These are phyloP conservation scores for Drosophila subquinaria DNA, from an alignment of 2,888 invertebrate species.

Conservation along the genomic window DNA sequence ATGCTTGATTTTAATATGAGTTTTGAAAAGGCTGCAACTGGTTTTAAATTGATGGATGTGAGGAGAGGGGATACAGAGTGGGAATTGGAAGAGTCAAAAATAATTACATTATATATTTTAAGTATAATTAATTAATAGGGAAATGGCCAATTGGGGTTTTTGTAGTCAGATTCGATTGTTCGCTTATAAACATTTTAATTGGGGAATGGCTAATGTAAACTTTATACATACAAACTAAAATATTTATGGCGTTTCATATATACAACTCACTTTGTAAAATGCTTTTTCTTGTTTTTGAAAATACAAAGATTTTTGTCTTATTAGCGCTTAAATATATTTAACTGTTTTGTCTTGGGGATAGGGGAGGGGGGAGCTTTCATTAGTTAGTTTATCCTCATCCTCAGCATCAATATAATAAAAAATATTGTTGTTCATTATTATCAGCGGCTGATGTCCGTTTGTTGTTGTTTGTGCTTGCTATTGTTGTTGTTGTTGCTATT, in stretches of 20 bases:
- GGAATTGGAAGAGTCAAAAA: not conserved
- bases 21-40: slow-evolving; percentile 48
- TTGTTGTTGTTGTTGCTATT: slow-evolving; percentile 25
- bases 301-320: slow-evolving; percentile 63
- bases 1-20: slow-evolving; percentile 17
- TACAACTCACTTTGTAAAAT: slow-evolving; percentile 56
- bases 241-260: slow-evolving; percentile 70
- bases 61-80: not conserved
- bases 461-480: slow-evolving; percentile 48
- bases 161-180: slow-evolving; percentile 9
- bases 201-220: slow-evolving; percentile 70
- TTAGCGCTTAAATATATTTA: slow-evolving; percentile 64
- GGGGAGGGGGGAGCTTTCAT: slow-evolving; percentile 14
- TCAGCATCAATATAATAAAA: slow-evolving; percentile 19
- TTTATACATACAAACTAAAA: slow-evolving; percentile 69
- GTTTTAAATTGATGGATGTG: slow-evolving; percentile 18
- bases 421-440: slow-evolving; percentile 13
- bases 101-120: slow-evolving; percentile 41
- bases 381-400: slow-evolving; percentile 22
- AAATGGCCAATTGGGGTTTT: slow-evolving; percentile 23
- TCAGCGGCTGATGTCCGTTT: slow-evolving; percentile 32
- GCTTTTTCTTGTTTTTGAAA: not conserved
- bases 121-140: slow-evolving; percentile 18
- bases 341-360: slow-evolving; percentile 23
- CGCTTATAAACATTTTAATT: slow-evolving; percentile 30